These are phyloP conservation scores for Mormyrops attenuatus DNA, from an alignment of 2,797 vertebrate species.

Conservation along the genomic window DNA sequence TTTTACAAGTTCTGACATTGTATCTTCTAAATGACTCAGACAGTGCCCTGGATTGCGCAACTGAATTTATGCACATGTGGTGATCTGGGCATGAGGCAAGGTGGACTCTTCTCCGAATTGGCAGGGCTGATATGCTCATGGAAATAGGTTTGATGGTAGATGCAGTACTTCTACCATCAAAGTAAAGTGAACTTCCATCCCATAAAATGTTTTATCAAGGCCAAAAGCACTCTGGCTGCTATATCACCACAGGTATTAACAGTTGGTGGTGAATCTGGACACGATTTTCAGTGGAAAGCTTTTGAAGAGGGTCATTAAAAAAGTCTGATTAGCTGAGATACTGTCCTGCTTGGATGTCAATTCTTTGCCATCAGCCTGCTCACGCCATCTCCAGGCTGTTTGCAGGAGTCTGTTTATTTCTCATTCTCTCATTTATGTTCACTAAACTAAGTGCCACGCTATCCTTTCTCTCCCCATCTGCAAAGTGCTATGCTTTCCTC, in stretches of 20 bases:
- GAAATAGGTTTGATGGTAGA: background rate
- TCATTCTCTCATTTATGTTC: slow-evolving; percentile 15
- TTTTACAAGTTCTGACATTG: background rate
- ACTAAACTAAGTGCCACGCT: background rate
- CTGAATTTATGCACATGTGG: background rate
- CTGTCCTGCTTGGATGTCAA: background rate
- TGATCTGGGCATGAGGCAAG: background rate
- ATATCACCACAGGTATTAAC: background rate
- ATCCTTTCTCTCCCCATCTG: background rate
- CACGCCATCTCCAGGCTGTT: background rate
- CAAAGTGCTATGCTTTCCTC: background rate
- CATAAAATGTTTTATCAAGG: background rate
- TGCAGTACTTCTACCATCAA: background rate
- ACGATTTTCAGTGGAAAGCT: background rate
- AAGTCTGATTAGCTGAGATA: background rate
- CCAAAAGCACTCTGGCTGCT: background rate
- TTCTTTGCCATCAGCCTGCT: background rate
- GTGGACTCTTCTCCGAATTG: background rate
- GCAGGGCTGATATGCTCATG: background rate
- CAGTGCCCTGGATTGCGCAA: background rate
- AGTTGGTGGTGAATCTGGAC: background rate
- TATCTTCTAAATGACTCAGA: background rate
- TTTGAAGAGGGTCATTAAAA: background rate
- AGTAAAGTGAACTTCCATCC: background rate
- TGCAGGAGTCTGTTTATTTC: background rate